phyloP scores from a whole-genome alignment of 1,140 invertebrate species.

The Aphelenchoides besseyi region DNA sequence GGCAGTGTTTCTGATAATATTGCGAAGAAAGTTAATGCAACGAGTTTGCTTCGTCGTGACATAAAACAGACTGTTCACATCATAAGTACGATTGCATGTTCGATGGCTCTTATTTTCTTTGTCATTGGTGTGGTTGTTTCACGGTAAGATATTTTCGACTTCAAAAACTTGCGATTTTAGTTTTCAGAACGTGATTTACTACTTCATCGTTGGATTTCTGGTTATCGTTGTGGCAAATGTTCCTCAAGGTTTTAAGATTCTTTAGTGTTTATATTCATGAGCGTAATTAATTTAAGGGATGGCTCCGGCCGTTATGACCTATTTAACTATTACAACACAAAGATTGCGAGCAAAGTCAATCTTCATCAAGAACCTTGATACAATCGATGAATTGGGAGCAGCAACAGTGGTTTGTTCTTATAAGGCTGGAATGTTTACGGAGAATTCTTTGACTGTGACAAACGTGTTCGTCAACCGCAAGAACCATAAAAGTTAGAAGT shows the following conservation, averaged over 20 bases:
- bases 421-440: constrained; percentile 95
- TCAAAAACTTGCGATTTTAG: background rate
- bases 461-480: constrained; percentile 63
- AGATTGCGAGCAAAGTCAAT: constrained; percentile 94
- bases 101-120: constrained; percentile 45
- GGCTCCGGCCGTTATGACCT: constrained; percentile 96
- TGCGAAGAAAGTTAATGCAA: background rate
- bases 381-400: constrained; percentile 92
- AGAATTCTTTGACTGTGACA: constrained; percentile 97
- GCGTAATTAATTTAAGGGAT: too few relatives aligned
- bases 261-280: too few relatives aligned
- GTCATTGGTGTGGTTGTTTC: constrained; percentile 38
- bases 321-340: constrained; percentile 92
- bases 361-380: constrained; percentile 94
- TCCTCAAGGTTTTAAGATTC: constrained; percentile 44
- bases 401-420: constrained; percentile 96
- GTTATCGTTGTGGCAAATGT: constrained; percentile 54
- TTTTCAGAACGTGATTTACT: constrained; percentile 47
- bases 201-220: constrained; percentile 49
- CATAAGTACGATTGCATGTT: constrained; percentile 44
- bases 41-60: constrained; percentile 23
- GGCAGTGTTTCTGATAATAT: constrained; percentile 15
- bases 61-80: constrained; percentile 46
- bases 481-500: constrained; percentile 7
- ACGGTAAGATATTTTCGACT: background rate